phyloP scores from a whole-genome alignment of 2,888 invertebrate genomes.

The Masnerella sp. region DNA sequence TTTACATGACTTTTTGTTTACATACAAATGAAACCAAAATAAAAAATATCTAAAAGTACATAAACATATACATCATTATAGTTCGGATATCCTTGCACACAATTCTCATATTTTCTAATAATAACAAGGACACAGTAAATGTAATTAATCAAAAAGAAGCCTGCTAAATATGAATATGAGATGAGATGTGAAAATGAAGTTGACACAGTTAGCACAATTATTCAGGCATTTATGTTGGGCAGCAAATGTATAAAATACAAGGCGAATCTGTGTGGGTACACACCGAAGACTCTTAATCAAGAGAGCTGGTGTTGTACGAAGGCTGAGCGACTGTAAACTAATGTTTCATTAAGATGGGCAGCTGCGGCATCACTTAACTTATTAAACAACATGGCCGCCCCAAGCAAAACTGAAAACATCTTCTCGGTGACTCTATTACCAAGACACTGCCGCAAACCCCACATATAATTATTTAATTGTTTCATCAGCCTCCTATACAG shows the following conservation, averaged over 20 bases:
- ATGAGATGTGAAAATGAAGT: background rate
- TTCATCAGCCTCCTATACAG: conserved; percentile 63
- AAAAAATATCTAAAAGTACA: too few species aligned
- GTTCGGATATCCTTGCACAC: too few species aligned
- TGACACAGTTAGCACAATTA: background rate
- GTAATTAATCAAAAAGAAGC: background rate
- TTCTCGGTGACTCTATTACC: conserved; percentile 57
- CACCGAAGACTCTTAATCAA: conserved; percentile 54
- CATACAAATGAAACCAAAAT: too few species aligned
- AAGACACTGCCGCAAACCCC: conserved; percentile 54
- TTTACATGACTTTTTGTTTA: too few species aligned
- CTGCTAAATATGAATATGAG: background rate
- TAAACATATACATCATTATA: too few species aligned
- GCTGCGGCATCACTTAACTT: conserved; percentile 77
- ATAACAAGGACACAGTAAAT: too few species aligned
- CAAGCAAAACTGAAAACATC: conserved; percentile 61
- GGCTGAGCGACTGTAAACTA: conserved; percentile 72
- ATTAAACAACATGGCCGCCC: conserved; percentile 75
- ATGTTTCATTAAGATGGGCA: conserved; percentile 77
- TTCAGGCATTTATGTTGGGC: conserved; percentile 22
- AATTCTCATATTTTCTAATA: too few species aligned
- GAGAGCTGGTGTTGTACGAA: conserved; percentile 60
- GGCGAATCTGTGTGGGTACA: conserved; percentile 27
- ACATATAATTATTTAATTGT: conserved; percentile 69
- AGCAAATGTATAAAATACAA: conserved; percentile 34